Evolutionary conservation across 2,888 invertebrate genomes (phyloP).

Genomic region (Caenorhabditis afra): DNA sequence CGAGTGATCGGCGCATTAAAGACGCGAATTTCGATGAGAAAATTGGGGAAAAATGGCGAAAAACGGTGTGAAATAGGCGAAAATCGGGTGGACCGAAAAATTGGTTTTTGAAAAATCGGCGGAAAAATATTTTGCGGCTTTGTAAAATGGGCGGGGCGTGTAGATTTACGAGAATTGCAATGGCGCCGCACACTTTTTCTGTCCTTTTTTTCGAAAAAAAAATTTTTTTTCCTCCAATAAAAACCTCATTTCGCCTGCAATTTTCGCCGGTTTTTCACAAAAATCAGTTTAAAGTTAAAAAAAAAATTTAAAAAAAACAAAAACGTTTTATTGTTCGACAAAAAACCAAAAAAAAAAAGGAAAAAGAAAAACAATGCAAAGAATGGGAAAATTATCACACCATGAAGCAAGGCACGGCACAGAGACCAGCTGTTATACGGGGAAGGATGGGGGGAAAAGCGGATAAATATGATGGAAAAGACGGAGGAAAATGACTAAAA

Average conservation of each 20-base stretch:
- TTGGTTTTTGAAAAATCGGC: conserved; percentile 40
- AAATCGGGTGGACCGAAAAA: conserved; percentile 5
- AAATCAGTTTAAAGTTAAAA: background rate
- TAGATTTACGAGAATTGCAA: conserved; percentile 40
- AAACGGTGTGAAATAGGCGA: background rate
- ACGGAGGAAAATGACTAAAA: conserved; percentile 19
- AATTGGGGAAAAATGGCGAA: background rate
- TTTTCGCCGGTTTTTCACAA: background rate
- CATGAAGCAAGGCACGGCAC: conserved; percentile 58
- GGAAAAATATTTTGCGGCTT: conserved; percentile 11
- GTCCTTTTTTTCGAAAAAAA: background rate
- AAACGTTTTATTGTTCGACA: conserved; percentile 6
- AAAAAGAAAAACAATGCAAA: background rate
- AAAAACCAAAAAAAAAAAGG: too few species aligned
- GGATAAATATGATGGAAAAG: conserved; percentile 7
- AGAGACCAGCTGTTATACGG: conserved; percentile 49
- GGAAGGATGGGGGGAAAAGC: background rate
- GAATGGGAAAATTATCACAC: conserved; percentile 46
- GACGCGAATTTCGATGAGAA: background rate
- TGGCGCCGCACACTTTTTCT: conserved; percentile 40
- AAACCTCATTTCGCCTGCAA: background rate
- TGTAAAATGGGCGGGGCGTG: conserved; percentile 34
- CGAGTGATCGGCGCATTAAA: background rate
- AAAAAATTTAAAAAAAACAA: too few species aligned
- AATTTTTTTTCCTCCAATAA: background rate